phyloP scores from a whole-genome alignment of 2,888 invertebrate genomes.

The Harpalus rubripes region DNA sequence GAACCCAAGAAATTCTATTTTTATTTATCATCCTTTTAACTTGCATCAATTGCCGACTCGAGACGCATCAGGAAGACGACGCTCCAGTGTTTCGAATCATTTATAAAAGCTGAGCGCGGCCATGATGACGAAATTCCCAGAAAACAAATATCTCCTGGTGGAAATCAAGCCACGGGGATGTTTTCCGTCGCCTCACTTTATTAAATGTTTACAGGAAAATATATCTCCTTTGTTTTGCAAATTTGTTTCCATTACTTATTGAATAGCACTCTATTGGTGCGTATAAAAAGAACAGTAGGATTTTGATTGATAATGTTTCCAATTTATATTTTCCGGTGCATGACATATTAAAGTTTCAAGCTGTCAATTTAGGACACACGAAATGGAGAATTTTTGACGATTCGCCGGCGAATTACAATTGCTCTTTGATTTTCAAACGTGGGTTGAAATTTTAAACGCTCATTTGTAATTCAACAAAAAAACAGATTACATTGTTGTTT shows the following conservation, averaged over 20 bases:
- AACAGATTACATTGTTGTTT: neutral
- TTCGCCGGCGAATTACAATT: neutral
- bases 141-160: conserved; percentile 76
- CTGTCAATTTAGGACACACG: neutral
- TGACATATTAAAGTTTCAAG: neutral
- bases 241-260: conserved; percentile 6
- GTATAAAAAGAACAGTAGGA: neutral
- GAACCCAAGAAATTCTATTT: conserved; percentile 54
- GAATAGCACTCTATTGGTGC: neutral
- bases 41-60: conserved; percentile 61
- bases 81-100: conserved; percentile 61
- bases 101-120: conserved; percentile 55
- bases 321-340: neutral
- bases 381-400: neutral
- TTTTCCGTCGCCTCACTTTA: neutral
- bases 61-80: conserved; percentile 59
- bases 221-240: conserved; percentile 34
- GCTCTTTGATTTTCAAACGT: neutral
- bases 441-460: neutral
- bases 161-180: conserved; percentile 73
- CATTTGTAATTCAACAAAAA: neutral
- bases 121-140: conserved; percentile 68
- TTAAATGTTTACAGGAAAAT: conserved; percentile 34
- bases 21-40: conserved; percentile 63
- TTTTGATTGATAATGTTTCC: neutral